Evolutionary conservation across 2,113 vertebrate species (phyloP), one percentile per base, ranked within the genome.

Genomic region (Seriola quinqueradiata): DNA sequence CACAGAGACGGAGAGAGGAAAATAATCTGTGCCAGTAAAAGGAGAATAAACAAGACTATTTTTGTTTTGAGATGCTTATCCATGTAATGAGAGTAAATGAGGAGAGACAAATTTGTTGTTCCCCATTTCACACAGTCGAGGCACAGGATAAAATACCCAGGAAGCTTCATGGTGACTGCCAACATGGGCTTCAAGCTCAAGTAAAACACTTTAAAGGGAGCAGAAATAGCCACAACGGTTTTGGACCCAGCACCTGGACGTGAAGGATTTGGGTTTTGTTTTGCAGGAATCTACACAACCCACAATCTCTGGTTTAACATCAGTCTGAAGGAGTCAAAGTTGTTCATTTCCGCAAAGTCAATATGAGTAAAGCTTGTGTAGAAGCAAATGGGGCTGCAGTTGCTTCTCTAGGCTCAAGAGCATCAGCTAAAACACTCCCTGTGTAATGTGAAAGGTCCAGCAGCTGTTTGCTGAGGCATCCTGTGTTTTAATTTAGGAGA

Each of bases 401-500:
- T 68, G 63, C 17, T 73, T 44, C 5, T 32, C 21, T 2, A 14
- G 25, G 60, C 54, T 32, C 23, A 9, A 23, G 0, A n/a, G 65
- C 71, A 46, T 75, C 57, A 9, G 58, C 14, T 34, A 21, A 12
- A 65, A 67, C 32, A 11, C 65, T 21, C 23, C 21, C 46, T 36
- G 60, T n/a, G 32, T n/a, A 4, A 65, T 25, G 70, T 16, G 44
- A 48, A 55, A 11, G 28, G 2, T 40, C 28, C 55, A 59, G 68
- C 74, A 81, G 82, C 81, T 84, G 86, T 50, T 34, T 52, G 55
- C 38, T 0, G 36, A 65, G 16, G 25, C 68, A 32, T 74, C 54
- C 1, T 17, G 65, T 21, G 69, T 71, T 79, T 85, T 79, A 42
- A 82, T 70, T 57, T 82, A 65, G 60, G 42, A 75, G 48, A 80